phyloP scores from a whole-genome alignment of 2,888 invertebrate species.

The Nephrocerus scutellatus region DNA sequence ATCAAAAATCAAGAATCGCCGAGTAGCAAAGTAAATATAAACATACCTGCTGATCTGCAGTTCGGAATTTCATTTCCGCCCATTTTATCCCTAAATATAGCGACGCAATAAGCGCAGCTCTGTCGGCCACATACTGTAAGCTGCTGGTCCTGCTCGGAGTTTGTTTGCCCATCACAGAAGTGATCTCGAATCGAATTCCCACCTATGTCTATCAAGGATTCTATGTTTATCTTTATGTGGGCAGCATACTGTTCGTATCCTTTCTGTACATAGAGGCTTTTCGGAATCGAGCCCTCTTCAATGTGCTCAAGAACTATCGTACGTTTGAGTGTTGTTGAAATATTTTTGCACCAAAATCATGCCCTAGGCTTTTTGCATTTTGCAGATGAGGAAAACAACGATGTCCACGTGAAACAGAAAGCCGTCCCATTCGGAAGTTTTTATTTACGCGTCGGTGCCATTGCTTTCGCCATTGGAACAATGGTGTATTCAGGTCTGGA shows the following conservation, averaged over 20 bases:
- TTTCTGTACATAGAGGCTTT: slow-evolving; percentile 63
- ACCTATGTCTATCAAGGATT: slow-evolving; percentile 75
- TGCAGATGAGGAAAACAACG: slow-evolving; percentile 43
- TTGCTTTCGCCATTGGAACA: slow-evolving; percentile 56
- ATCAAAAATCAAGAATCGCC: slow-evolving; percentile 44
- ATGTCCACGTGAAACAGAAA: slow-evolving; percentile 42
- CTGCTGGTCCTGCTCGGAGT: slow-evolving; percentile 75
- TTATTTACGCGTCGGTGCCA: slow-evolving; percentile 75
- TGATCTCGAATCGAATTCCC: slow-evolving; percentile 69
- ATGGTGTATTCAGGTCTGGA: slow-evolving; percentile 66
- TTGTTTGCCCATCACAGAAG: slow-evolving; percentile 81
- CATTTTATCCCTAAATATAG: slow-evolving; percentile 47
- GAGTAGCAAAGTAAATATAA: slow-evolving; percentile 49
- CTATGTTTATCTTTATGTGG: slow-evolving; percentile 72
- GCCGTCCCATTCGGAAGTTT: slow-evolving; percentile 71
- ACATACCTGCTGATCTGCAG: neutral
- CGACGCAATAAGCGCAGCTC: slow-evolving; percentile 63
- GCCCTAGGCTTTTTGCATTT: neutral
- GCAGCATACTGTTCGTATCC: slow-evolving; percentile 68
- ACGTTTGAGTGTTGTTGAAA: slow-evolving; percentile 26
- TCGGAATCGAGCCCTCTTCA: slow-evolving; percentile 58
- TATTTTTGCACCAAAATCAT: neutral
- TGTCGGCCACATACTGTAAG: slow-evolving; percentile 80
- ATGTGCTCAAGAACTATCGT: slow-evolving; percentile 52
- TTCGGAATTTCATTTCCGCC: no score